phyloP scores from a whole-genome alignment of 2,797 vertebrate species.

The Macroramphosus scolopax region DNA sequence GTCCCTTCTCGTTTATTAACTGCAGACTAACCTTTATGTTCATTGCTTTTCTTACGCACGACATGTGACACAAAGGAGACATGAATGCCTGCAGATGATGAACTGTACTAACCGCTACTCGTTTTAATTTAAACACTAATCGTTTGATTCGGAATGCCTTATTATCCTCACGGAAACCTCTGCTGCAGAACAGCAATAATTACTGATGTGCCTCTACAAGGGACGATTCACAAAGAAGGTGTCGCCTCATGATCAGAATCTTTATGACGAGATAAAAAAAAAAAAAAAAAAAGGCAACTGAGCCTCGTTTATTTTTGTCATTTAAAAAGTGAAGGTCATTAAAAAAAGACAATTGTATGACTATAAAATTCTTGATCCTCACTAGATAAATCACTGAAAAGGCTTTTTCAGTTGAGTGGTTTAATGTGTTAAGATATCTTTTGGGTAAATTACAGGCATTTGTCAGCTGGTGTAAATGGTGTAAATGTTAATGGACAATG shows the following conservation, averaged over 20 bases:
- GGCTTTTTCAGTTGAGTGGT: too few species aligned
- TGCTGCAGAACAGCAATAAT: conserved; percentile 22
- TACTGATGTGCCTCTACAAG: conserved; percentile 16
- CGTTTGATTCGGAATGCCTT: conserved; percentile 20
- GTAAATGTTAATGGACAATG: conserved; percentile 27
- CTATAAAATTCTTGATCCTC: too few species aligned
- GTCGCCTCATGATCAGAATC: background rate
- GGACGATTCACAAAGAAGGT: conserved; percentile 6
- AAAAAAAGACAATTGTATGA: too few species aligned
- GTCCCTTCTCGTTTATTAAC: conserved; percentile 31
- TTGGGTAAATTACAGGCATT: too few species aligned
- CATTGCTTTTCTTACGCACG: conserved; percentile 44
- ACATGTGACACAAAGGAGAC: conserved; percentile 39
- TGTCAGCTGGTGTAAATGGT: conserved; percentile 1
- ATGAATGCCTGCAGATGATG: conserved; percentile 31
- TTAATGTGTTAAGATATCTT: too few species aligned
- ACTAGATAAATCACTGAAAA: too few species aligned
- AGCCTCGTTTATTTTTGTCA: too few species aligned
- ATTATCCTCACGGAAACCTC: conserved; percentile 7
- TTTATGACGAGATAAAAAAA: background rate
- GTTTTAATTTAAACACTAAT: conserved; percentile 5
- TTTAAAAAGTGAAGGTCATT: too few species aligned
- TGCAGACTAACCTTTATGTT: conserved; percentile 45
- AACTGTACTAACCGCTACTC: conserved; percentile 35
- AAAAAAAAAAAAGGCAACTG: too few species aligned